These are phyloP conservation scores for Anseranas semipalmata DNA, from an alignment of 2,113 vertebrate species.

Conservation along the genomic window DNA sequence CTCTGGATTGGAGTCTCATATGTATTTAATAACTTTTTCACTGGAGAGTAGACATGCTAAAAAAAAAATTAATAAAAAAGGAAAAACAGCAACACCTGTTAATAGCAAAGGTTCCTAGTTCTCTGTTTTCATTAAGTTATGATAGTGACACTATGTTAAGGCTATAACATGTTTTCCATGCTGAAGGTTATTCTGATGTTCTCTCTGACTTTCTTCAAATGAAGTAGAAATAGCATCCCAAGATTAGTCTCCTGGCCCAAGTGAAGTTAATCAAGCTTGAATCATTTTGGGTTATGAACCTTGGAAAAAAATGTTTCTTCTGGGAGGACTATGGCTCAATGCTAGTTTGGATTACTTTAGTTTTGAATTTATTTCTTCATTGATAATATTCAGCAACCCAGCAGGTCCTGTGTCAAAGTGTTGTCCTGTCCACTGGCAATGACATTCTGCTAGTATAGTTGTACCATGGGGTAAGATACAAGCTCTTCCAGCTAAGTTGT, in stretches of 20 bases:
- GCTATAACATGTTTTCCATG: neutral
- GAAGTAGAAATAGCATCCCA: constrained; percentile 38
- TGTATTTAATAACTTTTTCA: neutral
- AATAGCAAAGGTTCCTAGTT: neutral
- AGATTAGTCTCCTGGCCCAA: constrained; percentile 48
- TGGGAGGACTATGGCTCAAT: neutral
- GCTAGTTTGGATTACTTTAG: neutral
- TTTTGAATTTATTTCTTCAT: neutral
- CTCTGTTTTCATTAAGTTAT: neutral
- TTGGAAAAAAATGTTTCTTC: constrained; percentile 16
- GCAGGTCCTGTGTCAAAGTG: neutral
- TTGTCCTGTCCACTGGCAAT: neutral
- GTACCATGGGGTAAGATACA: neutral
- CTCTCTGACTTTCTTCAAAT: constrained; percentile 27
- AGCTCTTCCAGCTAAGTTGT: neutral
- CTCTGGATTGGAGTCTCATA: constrained; percentile 43
- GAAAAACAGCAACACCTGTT: neutral
- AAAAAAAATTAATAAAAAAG: neutral
- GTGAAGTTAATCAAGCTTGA: constrained; percentile 36
- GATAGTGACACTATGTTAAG: neutral
- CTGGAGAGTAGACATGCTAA: neutral
- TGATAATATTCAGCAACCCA: neutral
- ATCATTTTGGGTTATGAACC: constrained; percentile 20
- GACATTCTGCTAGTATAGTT: neutral
- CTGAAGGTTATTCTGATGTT: constrained; percentile 9